Evolutionary conservation across 2,113 vertebrate species (phyloP).

Genomic region (Calypte anna): DNA sequence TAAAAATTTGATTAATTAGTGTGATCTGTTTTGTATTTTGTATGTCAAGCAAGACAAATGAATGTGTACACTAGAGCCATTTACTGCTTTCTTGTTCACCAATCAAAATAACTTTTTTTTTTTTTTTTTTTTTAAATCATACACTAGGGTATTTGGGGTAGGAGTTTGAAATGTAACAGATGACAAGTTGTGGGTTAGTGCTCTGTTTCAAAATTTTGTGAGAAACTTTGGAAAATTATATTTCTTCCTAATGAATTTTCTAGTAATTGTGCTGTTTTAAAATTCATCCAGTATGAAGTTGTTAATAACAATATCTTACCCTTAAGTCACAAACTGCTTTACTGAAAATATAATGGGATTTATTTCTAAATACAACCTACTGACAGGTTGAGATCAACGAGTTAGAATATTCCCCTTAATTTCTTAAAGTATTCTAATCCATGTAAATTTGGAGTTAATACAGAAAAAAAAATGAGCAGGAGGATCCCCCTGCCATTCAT

Average conservation of each 20-base stretch:
- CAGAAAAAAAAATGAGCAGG: background rate
- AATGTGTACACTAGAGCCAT: background rate
- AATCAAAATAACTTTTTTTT: background rate
- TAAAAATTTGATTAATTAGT: conserved; percentile 19
- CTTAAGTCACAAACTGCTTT: background rate
- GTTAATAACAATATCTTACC: background rate
- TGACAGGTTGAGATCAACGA: background rate
- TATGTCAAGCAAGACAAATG: conserved; percentile 33
- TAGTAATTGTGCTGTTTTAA: background rate
- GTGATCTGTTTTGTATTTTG: background rate
- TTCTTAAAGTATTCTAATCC: background rate
- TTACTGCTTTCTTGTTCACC: background rate
- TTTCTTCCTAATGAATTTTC: background rate
- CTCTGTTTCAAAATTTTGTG: background rate
- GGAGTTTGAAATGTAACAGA: conserved; percentile 14
- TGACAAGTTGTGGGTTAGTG: background rate
- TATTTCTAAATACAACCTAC: background rate
- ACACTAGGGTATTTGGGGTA: background rate
- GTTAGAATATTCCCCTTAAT: background rate
- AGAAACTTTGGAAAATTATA: background rate
- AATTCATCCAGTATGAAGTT: background rate
- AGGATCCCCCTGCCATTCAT: background rate
- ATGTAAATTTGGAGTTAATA: background rate
- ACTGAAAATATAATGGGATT: background rate
- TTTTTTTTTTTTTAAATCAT: background rate